Evolutionary conservation across 2,888 invertebrate species (phyloP).

Genomic region (Drosophila melanosoma): DNA sequence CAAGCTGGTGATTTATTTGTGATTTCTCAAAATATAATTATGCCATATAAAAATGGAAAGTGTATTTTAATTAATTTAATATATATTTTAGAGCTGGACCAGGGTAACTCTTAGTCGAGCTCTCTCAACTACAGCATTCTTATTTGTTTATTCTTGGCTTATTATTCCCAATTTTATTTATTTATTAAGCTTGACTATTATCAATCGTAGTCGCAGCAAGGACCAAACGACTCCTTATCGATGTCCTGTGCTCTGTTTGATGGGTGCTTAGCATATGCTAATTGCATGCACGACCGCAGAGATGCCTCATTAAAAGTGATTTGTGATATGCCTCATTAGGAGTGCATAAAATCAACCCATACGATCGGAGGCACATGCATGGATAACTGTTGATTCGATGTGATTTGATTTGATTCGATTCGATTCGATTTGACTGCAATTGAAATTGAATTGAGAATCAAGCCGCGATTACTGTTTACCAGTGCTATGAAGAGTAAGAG

Average conservation of each 20-base stretch:
- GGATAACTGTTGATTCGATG: slow-evolving; percentile 65
- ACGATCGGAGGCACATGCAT: slow-evolving; percentile 12
- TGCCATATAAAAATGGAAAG: background rate
- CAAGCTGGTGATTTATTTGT: too few relatives aligned
- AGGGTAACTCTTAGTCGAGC: too few relatives aligned
- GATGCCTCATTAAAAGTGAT: slow-evolving; percentile 66
- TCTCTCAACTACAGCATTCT: background rate
- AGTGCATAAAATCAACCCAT: slow-evolving; percentile 33
- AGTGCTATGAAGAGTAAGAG: slow-evolving; percentile 43
- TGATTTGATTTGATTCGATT: slow-evolving; percentile 53
- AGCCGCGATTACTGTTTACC: slow-evolving; percentile 52
- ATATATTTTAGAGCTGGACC: background rate
- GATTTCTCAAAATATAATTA: background rate
- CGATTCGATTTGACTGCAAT: slow-evolving; percentile 50
- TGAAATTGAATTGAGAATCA: slow-evolving; percentile 47
- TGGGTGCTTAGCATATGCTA: slow-evolving; percentile 21
- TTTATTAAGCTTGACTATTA: background rate
- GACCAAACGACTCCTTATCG: background rate
- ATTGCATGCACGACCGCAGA: slow-evolving; percentile 57
- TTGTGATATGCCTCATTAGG: slow-evolving; percentile 71
- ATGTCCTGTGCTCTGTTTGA: background rate
- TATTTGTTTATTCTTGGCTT: background rate
- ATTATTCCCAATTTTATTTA: too few relatives aligned
- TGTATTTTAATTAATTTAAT: background rate
- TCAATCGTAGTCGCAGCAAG: background rate